Evolutionary conservation across 2,113 vertebrate species (phyloP).

Genomic region (Thamnaconus septentrionalis): DNA sequence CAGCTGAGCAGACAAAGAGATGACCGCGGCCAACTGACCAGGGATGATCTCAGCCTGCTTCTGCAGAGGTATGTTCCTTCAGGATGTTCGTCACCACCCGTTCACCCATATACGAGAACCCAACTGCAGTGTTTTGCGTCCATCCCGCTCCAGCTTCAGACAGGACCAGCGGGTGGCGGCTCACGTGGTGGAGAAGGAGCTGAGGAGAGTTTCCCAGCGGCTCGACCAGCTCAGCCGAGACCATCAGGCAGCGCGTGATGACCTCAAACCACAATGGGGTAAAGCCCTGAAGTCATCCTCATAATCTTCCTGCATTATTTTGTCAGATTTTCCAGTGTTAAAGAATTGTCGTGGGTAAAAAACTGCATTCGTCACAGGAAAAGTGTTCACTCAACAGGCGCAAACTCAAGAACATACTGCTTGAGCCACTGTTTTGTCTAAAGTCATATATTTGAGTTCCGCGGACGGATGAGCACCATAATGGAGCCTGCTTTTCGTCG

Average conservation of each 20-base stretch:
- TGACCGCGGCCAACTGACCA: slow-evolving; percentile 18
- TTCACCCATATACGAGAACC: background rate
- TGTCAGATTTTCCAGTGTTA: too few species aligned
- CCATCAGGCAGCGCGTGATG: slow-evolving; percentile 4
- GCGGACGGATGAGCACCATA: too few species aligned
- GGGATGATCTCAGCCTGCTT: slow-evolving; percentile 51
- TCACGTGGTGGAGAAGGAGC: slow-evolving; percentile 57
- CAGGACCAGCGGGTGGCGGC: slow-evolving; percentile 59
- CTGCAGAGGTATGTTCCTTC: slow-evolving; percentile 55
- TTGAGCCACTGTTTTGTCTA: too few species aligned
- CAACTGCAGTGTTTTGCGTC: background rate
- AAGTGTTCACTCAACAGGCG: too few species aligned
- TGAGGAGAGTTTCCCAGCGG: slow-evolving; percentile 60
- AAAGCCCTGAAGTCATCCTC: background rate
- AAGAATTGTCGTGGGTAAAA: too few species aligned
- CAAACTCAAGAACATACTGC: too few species aligned
- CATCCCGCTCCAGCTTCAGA: slow-evolving; percentile 48
- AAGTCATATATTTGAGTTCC: too few species aligned
- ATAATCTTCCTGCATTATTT: background rate
- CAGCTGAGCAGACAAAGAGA: slow-evolving; percentile 56
- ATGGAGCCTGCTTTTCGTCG: too few species aligned
- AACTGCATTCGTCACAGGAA: too few species aligned
- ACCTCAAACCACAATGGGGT: slow-evolving; percentile 36
- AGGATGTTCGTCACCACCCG: background rate
- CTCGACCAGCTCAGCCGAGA: slow-evolving; percentile 59